Percentiles rank a stretch among this genome's conserved stretches.
phyloP scores from a whole-genome alignment of 2,797 vertebrate genomes.

The Sarcophilus harrisii region DNA sequence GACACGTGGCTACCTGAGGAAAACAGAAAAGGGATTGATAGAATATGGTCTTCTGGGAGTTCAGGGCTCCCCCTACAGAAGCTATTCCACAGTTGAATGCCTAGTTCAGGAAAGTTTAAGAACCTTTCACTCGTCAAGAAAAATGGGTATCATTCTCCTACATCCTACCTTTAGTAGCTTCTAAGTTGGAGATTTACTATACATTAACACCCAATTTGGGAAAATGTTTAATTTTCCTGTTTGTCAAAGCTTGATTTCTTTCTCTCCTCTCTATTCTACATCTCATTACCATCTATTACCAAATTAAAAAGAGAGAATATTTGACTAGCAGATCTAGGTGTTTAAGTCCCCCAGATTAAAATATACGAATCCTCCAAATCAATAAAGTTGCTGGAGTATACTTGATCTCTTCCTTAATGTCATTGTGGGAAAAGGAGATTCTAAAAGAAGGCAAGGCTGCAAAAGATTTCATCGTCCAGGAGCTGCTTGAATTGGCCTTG shows the following conservation, averaged over 20 bases:
- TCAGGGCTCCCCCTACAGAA: not conserved
- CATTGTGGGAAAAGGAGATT: slow-evolving; percentile 50
- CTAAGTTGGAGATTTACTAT: not conserved
- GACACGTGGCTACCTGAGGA: not conserved
- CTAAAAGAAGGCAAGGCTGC: slow-evolving; percentile 65
- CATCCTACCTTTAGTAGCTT: slow-evolving; percentile 5
- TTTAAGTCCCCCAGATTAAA: slow-evolving; percentile 43
- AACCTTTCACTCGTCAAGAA: slow-evolving; percentile 66
- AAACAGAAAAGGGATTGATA: not conserved
- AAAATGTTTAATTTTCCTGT: slow-evolving; percentile 66
- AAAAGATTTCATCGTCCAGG: slow-evolving; percentile 56
- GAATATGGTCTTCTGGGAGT: slow-evolving; percentile 32
- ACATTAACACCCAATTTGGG: slow-evolving; percentile 59
- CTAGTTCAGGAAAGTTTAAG: slow-evolving; percentile 67
- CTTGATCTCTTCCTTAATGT: not conserved
- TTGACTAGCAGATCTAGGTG: slow-evolving; percentile 35
- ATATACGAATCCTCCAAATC: slow-evolving; percentile 9
- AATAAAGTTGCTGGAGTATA: not conserved
- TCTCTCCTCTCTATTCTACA: not conserved
- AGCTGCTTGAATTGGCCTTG: slow-evolving; percentile 59
- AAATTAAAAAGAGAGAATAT: slow-evolving; percentile 48
- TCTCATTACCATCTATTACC: not conserved
- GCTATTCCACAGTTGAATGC: not conserved
- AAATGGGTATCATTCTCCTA: slow-evolving; percentile 38
- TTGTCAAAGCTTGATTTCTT: not conserved